phyloP scores from a whole-genome alignment of 2,888 invertebrate genomes.

The Drosophila histrio region DNA sequence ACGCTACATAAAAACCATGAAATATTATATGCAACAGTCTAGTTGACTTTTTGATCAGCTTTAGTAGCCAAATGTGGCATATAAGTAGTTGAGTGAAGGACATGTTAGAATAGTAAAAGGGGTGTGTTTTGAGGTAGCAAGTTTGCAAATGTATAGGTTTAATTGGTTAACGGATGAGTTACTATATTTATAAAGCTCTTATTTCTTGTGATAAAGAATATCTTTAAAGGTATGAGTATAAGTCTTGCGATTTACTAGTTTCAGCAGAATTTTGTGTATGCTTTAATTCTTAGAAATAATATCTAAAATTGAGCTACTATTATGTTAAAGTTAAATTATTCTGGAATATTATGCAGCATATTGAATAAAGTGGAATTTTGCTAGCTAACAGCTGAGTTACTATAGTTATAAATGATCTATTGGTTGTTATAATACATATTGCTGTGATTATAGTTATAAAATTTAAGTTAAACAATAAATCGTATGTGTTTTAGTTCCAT shows the following conservation, averaged over 20 bases:
- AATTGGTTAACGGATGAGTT: background rate
- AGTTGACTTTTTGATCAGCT: constrained; percentile 43
- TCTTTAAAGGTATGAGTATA: too few species aligned
- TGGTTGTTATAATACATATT: background rate
- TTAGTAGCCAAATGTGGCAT: background rate
- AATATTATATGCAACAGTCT: constrained; percentile 44
- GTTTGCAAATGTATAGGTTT: background rate
- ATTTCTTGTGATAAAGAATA: background rate
- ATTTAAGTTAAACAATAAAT: background rate
- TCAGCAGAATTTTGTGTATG: background rate
- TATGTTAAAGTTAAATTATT: too few species aligned
- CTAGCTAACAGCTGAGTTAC: background rate
- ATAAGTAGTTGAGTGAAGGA: constrained; percentile 1
- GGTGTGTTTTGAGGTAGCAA: background rate
- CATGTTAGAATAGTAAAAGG: background rate
- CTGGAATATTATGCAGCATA: background rate
- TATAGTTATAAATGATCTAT: background rate
- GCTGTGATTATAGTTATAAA: background rate
- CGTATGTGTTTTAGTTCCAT: background rate
- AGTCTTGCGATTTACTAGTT: background rate
- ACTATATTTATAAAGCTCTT: background rate
- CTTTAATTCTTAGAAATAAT: background rate
- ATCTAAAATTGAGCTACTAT: background rate
- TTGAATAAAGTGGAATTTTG: background rate
- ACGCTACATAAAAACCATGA: constrained; percentile 51